These are phyloP conservation scores for Xiphophorus maculatus DNA, from an alignment of 2,113 vertebrate genomes.

Conservation along the genomic window DNA sequence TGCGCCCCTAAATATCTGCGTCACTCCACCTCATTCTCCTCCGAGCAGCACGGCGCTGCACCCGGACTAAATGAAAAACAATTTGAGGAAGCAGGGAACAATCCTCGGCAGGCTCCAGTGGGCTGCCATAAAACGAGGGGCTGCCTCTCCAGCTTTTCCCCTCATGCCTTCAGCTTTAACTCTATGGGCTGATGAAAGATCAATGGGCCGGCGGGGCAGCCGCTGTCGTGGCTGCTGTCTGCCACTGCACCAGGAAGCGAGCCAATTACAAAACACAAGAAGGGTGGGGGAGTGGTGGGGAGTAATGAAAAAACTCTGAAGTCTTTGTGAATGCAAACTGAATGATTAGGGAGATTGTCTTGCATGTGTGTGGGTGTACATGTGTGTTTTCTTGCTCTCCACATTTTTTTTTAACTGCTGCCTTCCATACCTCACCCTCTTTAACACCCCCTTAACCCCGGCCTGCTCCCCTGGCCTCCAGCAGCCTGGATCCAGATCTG, in stretches of 20 bases:
- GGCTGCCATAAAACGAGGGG: constrained; percentile 74
- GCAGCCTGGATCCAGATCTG: constrained; percentile 48
- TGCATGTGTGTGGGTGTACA: constrained; percentile 14
- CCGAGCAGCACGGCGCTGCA: constrained; percentile 52
- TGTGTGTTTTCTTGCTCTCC: constrained; percentile 37
- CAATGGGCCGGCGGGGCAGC: constrained; percentile 72
- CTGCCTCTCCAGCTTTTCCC: constrained; percentile 62
- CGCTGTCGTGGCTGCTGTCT: constrained; percentile 65
- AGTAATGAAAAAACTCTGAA: constrained; percentile 45
- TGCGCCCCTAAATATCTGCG: constrained; percentile 69
- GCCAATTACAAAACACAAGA: constrained; percentile 68
- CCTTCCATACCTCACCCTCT: constrained; percentile 48
- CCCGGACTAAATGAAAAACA: constrained; percentile 75
- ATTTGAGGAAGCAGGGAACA: constrained; percentile 82
- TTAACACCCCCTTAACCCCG: constrained; percentile 57
- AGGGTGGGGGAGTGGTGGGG: constrained; percentile 48
- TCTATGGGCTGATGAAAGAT: constrained; percentile 78
- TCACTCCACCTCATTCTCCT: constrained; percentile 69
- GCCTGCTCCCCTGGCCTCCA: constrained; percentile 22
- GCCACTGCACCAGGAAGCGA: constrained; percentile 66
- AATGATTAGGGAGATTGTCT: constrained; percentile 44
- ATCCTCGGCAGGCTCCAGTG: constrained; percentile 79
- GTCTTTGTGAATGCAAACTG: constrained; percentile 45
- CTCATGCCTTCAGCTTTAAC: constrained; percentile 64
- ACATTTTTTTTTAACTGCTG: constrained; percentile 54